phyloP scores from a whole-genome alignment of 2,113 vertebrate genomes.

The Psilopsiagon aymara region DNA sequence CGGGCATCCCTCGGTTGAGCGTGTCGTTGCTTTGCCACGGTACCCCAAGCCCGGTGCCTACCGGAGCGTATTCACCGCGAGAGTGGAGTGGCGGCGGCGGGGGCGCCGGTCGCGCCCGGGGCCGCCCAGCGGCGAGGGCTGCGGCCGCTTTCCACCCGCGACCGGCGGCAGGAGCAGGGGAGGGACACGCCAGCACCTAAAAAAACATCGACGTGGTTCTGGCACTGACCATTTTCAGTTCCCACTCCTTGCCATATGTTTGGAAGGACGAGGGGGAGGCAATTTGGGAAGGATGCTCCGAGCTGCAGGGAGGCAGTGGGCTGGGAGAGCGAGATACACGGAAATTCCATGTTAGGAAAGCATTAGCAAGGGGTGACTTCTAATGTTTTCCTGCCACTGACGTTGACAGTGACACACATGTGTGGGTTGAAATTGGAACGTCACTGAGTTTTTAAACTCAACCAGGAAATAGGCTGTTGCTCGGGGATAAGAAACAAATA shows the following conservation, averaged over 20 bases:
- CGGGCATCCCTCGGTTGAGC: not conserved
- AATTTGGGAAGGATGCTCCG: conserved; percentile 56
- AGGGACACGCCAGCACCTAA: not conserved
- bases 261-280: not conserved
- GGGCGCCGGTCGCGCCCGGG: not conserved
- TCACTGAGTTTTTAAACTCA: conserved; percentile 79
- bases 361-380: conserved; percentile 77
- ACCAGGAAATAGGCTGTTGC: conserved; percentile 84
- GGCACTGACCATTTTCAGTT: conserved; percentile 64
- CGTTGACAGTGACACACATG: conserved; percentile 83
- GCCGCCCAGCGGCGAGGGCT: not conserved
- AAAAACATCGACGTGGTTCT: conserved; percentile 24
- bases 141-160: not conserved
- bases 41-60: not conserved
- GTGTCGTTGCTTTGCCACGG: not conserved
- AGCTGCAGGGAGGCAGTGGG: conserved; percentile 62
- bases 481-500: conserved; percentile 67
- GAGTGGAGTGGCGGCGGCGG: not conserved
- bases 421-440: conserved; percentile 82
- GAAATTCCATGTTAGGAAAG: conserved; percentile 85
- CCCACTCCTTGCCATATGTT: conserved; percentile 47
- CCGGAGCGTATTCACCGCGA: not conserved
- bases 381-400: conserved; percentile 84
- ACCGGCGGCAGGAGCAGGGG: not conserved
- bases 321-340: conserved; percentile 64